Evolutionary conservation across 2,113 vertebrate species (phyloP), one percentile per base, ranked within the genome.

Genomic region (Eulemur rufifrons): DNA sequence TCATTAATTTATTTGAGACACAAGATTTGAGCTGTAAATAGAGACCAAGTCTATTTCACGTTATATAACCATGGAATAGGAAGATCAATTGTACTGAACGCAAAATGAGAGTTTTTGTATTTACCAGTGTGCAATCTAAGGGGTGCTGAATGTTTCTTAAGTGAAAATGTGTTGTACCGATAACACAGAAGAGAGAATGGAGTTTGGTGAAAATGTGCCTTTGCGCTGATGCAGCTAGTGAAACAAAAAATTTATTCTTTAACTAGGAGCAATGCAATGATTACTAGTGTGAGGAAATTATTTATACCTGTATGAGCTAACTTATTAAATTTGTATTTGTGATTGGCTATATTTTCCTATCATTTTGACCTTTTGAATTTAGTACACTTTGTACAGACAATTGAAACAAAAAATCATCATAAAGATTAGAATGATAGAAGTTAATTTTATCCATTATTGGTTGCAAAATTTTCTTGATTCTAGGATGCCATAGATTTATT

Each of bases 41-140:
- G 39, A 93, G 56, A 52, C 1, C 1, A 74, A 87, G 6, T 77
- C n/a, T 91, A 64, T 56, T 56, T 63, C 59, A 32, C 50, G 2
- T 37, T 0, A 29, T n/a, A 14, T 64, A 47, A 68, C 17, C 10
- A 20, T 0, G 39, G 13, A 71, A 81, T 86, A 94, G 45, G 68
- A 7, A 52, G 87, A 14, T 74, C 10, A 80, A 37, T 52, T 85
- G 45, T 34, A 34, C 29, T 47, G n/a, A 94, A 45, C 23, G 37
- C 20, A 95, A 80, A 83, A 73, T 77, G 74, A 90, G 80, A 47
- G 9, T 52, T 64, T 77, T 45, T 89, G 3, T 83, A 84, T 97
- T 90, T 74, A 91, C 56, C 1, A 34, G 1, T 14, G 80, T 42
- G 12, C 9, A 77, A 45, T 86, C 12, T 73, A 74, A 86, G 61